Base-by-base conservation (phyloP, 2,113 vertebrate species). In the Plestiodon gilberti region DNA sequence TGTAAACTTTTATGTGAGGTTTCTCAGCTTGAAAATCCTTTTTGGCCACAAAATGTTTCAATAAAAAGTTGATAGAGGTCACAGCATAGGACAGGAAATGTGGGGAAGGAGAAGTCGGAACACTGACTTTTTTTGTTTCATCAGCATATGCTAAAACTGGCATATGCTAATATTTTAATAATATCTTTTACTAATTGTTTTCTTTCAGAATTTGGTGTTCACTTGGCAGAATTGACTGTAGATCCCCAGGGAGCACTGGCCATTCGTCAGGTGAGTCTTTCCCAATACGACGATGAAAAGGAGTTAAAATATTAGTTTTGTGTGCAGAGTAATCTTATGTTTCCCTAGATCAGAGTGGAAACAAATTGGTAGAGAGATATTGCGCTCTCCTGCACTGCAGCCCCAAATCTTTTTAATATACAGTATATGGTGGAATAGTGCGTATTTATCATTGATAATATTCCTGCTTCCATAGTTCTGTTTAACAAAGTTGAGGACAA, bases 171-270 rank as follows among this genome's bases (percentile, higher is more conserved):
- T 33, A 6, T 10, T 15, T n/a, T 85, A 48, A 9, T 40, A 15
- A 1, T 18, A 73, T 4, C 18, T 10, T 71, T 67, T 48, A 57
- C 25, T 1, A 64, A 30, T 48, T 78, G 20, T 52, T 13, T 1
- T 75, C 8, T 94, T 96, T 84, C 94, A 99, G 99, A 99, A 93
- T 99, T 99, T 94, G 99, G 99, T 35, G 98, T 99, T 89, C 99
- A 99, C 92, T 95, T 99, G 86, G 99, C 99, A 93, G 99, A 99
- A 90, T 96, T 99, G 92, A 99, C 99, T 1, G 98, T 99, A 4
- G 98, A 99, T 90, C 97, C 98, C 76, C 98, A 98, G 91, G 99
- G 99, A 91, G 98, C 98, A 25, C 96, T 99, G 38, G 98, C 99
- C 48, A 99, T 99, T 85, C 97, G 99, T 86, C 99, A 99, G 98